These are phyloP conservation scores for Periophthalmus modestus DNA, from an alignment of 2,113 vertebrate species.

Conservation along the genomic window DNA sequence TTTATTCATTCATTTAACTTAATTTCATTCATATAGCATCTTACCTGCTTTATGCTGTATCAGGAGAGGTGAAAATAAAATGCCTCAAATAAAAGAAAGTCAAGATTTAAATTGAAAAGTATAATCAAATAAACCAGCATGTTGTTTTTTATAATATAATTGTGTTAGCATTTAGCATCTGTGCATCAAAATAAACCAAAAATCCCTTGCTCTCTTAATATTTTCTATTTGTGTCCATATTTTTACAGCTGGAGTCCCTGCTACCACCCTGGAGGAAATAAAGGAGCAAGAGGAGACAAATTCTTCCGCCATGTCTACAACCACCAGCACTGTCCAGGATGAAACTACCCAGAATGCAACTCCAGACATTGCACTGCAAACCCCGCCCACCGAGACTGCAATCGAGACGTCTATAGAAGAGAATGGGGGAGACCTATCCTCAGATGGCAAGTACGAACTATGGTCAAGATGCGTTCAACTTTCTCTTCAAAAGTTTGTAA, in stretches of 20 bases:
- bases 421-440: conserved; percentile 74
- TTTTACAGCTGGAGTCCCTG: conserved; percentile 59
- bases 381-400: conserved; percentile 50
- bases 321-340: conserved; percentile 54
- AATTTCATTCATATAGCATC: too few relatives aligned
- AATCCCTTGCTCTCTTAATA: not conserved
- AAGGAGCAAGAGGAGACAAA: conserved; percentile 85
- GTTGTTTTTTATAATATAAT: too few relatives aligned
- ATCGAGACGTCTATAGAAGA: conserved; percentile 36
- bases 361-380: conserved; percentile 54
- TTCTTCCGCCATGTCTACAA: conserved; percentile 47
- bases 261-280: conserved; percentile 83
- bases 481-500: not conserved
- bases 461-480: conserved; percentile 19
- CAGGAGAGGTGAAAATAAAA: too few relatives aligned
- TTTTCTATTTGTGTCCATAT: conserved; percentile 4
- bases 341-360: conserved; percentile 59
- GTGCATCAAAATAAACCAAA: too few relatives aligned
- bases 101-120: too few relatives aligned
- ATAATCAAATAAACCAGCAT: too few relatives aligned
- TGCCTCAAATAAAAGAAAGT: too few relatives aligned
- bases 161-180: too few relatives aligned
- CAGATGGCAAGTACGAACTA: conserved; percentile 79
- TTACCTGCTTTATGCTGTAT: too few relatives aligned
- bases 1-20: too few relatives aligned